These are phyloP conservation scores for Anthoscopus minutus DNA, from an alignment of 2,113 vertebrate species.

Conservation along the genomic window DNA sequence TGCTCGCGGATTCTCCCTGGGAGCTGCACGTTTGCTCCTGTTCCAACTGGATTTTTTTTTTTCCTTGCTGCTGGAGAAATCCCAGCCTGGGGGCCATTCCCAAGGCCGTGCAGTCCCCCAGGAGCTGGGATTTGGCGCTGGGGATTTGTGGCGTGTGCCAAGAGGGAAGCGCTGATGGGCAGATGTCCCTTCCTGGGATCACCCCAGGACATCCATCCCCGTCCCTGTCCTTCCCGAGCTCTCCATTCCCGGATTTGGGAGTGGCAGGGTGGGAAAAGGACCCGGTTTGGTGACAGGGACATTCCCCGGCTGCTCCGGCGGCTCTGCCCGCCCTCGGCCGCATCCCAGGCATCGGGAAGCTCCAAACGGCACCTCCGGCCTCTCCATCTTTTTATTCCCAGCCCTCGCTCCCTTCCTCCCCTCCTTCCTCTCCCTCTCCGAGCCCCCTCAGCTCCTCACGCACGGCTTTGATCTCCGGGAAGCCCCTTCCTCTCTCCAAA, in stretches of 20 bases:
- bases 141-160: accelerated
- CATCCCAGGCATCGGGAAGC: neutral
- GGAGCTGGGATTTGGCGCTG: neutral
- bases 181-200: neutral
- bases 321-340: neutral
- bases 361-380: accelerated
- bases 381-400: neutral
- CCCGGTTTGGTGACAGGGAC: accelerated
- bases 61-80: neutral
- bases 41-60: accelerated
- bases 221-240: neutral
- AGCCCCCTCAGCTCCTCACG: neutral
- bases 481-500: neutral
- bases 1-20: neutral
- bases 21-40: accelerated
- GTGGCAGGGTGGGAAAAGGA: accelerated
- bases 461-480: constrained; percentile 19
- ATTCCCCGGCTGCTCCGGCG: neutral
- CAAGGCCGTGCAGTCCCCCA: neutral
- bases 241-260: accelerated
- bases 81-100: neutral
- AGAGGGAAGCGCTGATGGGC: neutral
- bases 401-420: neutral
- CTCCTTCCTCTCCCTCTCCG: neutral
- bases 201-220: accelerated